Conservation (phyloP, 1,140 invertebrate species). For the Megalonaias nervosa region DNA sequence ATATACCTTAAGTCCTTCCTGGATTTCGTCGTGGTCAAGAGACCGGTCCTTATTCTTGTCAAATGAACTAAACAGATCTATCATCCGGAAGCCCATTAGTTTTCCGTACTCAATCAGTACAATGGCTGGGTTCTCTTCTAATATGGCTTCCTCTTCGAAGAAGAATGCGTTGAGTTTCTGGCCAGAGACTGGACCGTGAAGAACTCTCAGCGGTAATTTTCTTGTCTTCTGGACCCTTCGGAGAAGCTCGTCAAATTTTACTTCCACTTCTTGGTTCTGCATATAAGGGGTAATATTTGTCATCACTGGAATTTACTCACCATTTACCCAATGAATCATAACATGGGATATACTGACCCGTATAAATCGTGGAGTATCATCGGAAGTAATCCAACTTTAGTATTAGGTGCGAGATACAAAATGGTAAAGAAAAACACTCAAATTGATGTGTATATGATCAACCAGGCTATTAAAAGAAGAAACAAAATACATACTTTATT, state of each 20-base stretch:
- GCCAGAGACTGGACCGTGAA: slow-evolving; percentile 39
- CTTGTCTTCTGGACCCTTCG: slow-evolving; percentile 21
- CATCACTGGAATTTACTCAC: too few species aligned
- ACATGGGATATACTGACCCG: too few species aligned
- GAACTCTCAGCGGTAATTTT: slow-evolving; percentile 22
- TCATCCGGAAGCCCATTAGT: slow-evolving; percentile 52
- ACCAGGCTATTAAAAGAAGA: too few species aligned
- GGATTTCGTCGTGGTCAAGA: slow-evolving; percentile 54
- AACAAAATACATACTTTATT: too few species aligned
- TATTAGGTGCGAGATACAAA: too few species aligned
- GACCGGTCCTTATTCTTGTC: slow-evolving; percentile 57
- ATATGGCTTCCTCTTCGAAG: slow-evolving; percentile 36
- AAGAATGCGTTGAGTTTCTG: slow-evolving; percentile 6
- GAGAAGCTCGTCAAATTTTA: slow-evolving; percentile 10
- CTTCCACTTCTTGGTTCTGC: slow-evolving; percentile 44
- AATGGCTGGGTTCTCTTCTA: slow-evolving; percentile 44
- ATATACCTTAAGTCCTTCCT: slow-evolving; percentile 50
- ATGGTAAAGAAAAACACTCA: too few species aligned
- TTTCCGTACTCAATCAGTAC: slow-evolving; percentile 57
- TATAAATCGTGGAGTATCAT: too few species aligned
- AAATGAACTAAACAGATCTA: slow-evolving; percentile 56
- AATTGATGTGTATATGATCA: too few species aligned
- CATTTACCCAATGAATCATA: too few species aligned
- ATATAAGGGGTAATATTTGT: not conserved
- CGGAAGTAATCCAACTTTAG: too few species aligned